Percentiles rank a stretch among this genome's conserved stretches.
These are phyloP conservation scores for Zaprionus ornatus DNA, from an alignment of 1,140 invertebrate species.

Conservation along the genomic window DNA sequence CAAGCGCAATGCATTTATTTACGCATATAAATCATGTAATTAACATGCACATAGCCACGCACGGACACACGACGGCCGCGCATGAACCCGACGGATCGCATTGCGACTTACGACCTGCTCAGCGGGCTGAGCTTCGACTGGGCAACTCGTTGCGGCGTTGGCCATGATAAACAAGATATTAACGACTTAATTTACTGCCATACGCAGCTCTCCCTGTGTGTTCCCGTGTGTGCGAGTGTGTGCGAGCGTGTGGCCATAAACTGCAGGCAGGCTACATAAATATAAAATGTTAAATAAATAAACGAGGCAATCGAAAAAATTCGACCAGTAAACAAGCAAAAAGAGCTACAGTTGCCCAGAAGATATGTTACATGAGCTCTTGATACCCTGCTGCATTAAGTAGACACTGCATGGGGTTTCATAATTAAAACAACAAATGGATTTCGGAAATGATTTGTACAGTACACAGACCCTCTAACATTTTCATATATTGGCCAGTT, in stretches of 20 bases:
- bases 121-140: neutral
- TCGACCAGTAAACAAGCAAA: neutral
- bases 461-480: no score
- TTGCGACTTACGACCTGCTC: constrained; percentile 21
- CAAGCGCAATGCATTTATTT: constrained; percentile 68
- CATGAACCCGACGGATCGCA: neutral
- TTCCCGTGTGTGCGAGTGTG: constrained; percentile 1
- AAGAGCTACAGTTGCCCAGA: neutral
- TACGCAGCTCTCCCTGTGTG: constrained; percentile 24
- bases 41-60: constrained; percentile 64
- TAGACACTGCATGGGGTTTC: no score
- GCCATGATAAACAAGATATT: constrained; percentile 80
- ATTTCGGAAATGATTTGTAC: no score
- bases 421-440: no score
- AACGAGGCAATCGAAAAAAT: constrained; percentile 45
- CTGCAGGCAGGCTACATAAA: constrained; percentile 73
- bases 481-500: no score
- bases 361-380: neutral
- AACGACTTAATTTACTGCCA: constrained; percentile 80
- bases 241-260: constrained; percentile 61
- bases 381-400: neutral
- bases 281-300: constrained; percentile 79
- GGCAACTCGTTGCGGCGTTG: constrained; percentile 20
- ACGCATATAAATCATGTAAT: constrained; percentile 77
- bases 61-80: neutral